phyloP scores from a whole-genome alignment of 2,888 invertebrate genomes.

The Diadegma fenestrale region DNA sequence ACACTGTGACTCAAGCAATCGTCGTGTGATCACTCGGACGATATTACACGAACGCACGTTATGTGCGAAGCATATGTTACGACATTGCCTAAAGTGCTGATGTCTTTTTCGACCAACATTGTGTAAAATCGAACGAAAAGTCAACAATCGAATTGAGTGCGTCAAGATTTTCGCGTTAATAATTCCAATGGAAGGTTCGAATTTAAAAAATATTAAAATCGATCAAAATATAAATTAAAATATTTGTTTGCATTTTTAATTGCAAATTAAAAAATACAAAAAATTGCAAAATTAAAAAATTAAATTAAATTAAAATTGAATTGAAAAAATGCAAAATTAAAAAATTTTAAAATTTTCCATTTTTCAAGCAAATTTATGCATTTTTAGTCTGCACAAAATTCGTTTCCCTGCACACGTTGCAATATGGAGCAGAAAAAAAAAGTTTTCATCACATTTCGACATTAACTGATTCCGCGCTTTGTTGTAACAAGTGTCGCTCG shows the following conservation, averaged over 20 bases:
- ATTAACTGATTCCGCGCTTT: slow-evolving; percentile 15
- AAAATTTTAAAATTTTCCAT: too few relatives aligned
- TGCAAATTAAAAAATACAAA: too few relatives aligned
- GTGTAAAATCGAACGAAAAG: background rate
- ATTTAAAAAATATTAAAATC: background rate
- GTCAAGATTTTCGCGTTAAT: background rate
- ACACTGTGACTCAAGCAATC: background rate
- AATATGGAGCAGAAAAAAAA: background rate
- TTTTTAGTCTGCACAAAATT: background rate
- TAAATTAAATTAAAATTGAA: too few relatives aligned
- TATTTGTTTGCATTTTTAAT: too few relatives aligned
- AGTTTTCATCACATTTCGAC: slow-evolving; percentile 28
- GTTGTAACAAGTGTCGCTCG: slow-evolving; percentile 39
- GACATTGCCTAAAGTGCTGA: background rate
- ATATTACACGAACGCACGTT: background rate
- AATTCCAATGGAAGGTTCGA: background rate
- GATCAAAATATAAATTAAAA: background rate
- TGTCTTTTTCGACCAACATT: background rate
- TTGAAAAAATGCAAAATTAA: too few relatives aligned
- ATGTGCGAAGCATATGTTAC: background rate
- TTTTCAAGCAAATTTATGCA: background rate
- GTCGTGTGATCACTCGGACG: slow-evolving; percentile 21
- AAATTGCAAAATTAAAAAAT: too few relatives aligned
- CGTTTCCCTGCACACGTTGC: background rate
- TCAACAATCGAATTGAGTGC: background rate